Evolutionary conservation across 1,140 invertebrate genomes (phyloP), one percentile per base, ranked within the genome.

Genomic region (Cydia amplana): DNA sequence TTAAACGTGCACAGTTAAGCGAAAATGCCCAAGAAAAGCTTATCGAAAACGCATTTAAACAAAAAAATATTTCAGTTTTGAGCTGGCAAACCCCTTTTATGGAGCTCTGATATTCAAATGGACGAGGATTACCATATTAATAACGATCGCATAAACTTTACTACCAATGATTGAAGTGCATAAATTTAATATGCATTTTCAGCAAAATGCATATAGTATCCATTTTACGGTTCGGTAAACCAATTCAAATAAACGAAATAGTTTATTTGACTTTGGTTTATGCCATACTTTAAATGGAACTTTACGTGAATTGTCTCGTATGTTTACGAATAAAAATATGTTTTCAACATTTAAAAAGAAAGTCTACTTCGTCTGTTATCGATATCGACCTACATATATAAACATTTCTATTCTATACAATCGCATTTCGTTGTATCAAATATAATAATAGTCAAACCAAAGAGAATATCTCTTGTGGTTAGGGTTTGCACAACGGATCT

Each of bases 171-270:
- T 10, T 60, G 55, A 60, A 60, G 20, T 20, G 55, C 55, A 60
- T 60, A 60, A 10, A 60, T 60, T 60, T 60, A 60, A 60, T 60
- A 60, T 60, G 55, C 55, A 60, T 60, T 60, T 60, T 60, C 55
- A 12, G 55, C 6, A 12, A 23, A 23, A 23, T 23, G 18, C 20
- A 60, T 60, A 10, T 12, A 60, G 7, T 60, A 23, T 12, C 20
- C 6, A 60, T 60, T 60, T 60, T 60, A 18, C 51, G 51, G 16
- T 55, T 55, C 51, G 51, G n/a, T 55, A 55, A 55, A 55, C n/a
- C n/a, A 55, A 55, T 55, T 55, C 51, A 55, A 55, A 55, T 60
- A 23, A 23, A 10, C 55, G 9, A 23, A 60, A 46, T 46, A 46
- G 43, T 46, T 46, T 14, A 28, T 28, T 28, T 28, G 28, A 28